These are phyloP conservation scores for Asarcornis scutulata DNA, from an alignment of 2,113 vertebrate genomes.

Conservation along the genomic window DNA sequence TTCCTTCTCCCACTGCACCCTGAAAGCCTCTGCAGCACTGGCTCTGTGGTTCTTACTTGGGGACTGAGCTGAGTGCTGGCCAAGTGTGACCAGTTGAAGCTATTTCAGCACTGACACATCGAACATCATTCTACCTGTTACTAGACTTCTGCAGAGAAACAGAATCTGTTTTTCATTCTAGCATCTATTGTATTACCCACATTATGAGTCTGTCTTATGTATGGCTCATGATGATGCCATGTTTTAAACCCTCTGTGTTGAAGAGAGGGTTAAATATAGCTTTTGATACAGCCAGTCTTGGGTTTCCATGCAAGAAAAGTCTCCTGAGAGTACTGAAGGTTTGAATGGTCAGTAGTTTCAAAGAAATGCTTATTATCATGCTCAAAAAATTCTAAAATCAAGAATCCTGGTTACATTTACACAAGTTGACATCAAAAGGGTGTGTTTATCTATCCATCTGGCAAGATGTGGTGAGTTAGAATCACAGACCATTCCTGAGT, in stretches of 20 bases:
- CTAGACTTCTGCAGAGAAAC: neutral
- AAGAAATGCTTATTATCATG: neutral
- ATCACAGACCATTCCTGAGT: too few relatives aligned
- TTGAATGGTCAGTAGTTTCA: neutral
- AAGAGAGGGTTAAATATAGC: neutral
- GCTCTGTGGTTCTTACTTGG: neutral
- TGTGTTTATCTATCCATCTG: neutral
- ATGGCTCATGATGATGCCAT: accelerated
- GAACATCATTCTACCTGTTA: neutral
- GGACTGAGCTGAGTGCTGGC: neutral
- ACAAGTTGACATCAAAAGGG: neutral
- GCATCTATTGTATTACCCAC: neutral
- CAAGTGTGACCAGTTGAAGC: accelerated
- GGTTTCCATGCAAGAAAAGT: neutral
- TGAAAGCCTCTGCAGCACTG: neutral
- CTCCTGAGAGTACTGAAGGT: neutral
- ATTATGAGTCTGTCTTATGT: accelerated
- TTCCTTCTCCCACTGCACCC: neutral
- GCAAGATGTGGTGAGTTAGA: neutral
- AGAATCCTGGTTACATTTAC: neutral
- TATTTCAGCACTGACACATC: neutral
- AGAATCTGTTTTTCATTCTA: neutral
- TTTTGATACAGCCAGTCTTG: neutral
- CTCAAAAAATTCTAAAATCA: neutral
- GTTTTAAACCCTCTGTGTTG: neutral